Base-by-base conservation (phyloP, 1,140 invertebrate species). In the Thereuonema tuberculata region DNA sequence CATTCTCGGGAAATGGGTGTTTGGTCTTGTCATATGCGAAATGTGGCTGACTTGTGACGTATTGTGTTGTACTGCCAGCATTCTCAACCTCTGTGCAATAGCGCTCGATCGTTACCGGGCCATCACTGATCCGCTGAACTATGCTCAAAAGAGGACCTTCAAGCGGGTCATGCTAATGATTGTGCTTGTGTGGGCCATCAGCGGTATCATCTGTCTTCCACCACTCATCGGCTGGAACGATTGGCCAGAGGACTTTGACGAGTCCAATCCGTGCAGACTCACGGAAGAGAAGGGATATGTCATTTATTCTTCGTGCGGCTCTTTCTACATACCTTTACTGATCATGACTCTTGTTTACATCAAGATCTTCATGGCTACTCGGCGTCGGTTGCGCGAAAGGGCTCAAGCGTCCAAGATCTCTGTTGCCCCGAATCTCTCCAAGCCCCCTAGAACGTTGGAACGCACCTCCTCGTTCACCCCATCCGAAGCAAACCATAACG, bases 1-100 rank as follows among this genome's bases (percentile, higher is more conserved):
- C 1, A 83, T 98, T 50, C 77, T 93, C 12, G 88, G 87, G 27
- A 80, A 85, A 69, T 94, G 89, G 91, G 82, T 89, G 26, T 92
- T 93, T 68, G 91, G 90, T 2, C 86, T 89, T 65, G 84, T 89
- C 65, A 78, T 94, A 64, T 97, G 93, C 77, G 92, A 96, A 71
- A 83, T 96, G 72, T 98, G 93, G 93, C 77, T 98, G 23, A 98
- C 94, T 5, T 91, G 90, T 70, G 96, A 99, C 72, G 89, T 98
- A 2, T 81, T 98, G 61, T 95, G 93, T 69, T 94, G 92, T 73
- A 98, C 95, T 1, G 93, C 81, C 0, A 81, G 79, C 3, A 82
- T 82, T 56, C 69, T 82, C 25, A 81, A 81, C 64, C 66, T 82
- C 21, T 80, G 79, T 62, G 76, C 77, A 9, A 82, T 82, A 61